Conservation (phyloP, 2,888 invertebrate genomes). For the Lypha dubia region DNA sequence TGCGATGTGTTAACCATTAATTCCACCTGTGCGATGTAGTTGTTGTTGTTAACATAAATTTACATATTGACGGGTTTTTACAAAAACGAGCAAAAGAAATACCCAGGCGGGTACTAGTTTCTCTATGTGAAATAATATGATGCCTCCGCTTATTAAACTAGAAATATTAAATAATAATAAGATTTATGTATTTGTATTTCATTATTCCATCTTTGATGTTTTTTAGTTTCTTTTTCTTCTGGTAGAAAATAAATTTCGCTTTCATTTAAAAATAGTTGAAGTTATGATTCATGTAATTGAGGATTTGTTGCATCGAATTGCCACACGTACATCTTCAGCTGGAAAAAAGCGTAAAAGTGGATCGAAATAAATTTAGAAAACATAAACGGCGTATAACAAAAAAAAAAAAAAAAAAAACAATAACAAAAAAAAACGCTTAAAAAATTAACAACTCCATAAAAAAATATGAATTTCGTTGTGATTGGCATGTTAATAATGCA, state of each 20-base stretch:
- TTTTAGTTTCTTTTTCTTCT: slow-evolving; percentile 3
- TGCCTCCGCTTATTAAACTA: slow-evolving; percentile 26
- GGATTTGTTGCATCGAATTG: slow-evolving; percentile 40
- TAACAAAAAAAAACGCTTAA: slow-evolving; percentile 13
- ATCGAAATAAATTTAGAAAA: slow-evolving; percentile 36
- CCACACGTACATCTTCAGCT: slow-evolving; percentile 50
- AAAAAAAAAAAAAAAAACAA: slow-evolving; percentile 16
- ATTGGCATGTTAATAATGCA: slow-evolving; percentile 82
- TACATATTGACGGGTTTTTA: slow-evolving; percentile 39
- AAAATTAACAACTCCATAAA: slow-evolving; percentile 47
- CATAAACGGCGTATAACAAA: neutral
- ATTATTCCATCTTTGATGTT: slow-evolving; percentile 19
- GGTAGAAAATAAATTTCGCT: slow-evolving; percentile 64
- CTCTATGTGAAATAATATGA: slow-evolving; percentile 24
- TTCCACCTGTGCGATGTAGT: slow-evolving; percentile 28
- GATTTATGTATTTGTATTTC: slow-evolving; percentile 28
- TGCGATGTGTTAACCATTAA: slow-evolving; percentile 6
- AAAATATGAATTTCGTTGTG: slow-evolving; percentile 80
- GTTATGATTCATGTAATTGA: slow-evolving; percentile 46
- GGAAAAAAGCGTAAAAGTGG: slow-evolving; percentile 23
- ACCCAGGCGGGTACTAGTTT: slow-evolving; percentile 4
- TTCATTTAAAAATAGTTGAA: slow-evolving; percentile 43
- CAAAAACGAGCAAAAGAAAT: no score
- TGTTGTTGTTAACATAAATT: slow-evolving; percentile 37
- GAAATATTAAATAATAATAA: slow-evolving; percentile 63